Base-by-base conservation (phyloP, 2,888 invertebrate species). In the Ceramica pisi region DNA sequence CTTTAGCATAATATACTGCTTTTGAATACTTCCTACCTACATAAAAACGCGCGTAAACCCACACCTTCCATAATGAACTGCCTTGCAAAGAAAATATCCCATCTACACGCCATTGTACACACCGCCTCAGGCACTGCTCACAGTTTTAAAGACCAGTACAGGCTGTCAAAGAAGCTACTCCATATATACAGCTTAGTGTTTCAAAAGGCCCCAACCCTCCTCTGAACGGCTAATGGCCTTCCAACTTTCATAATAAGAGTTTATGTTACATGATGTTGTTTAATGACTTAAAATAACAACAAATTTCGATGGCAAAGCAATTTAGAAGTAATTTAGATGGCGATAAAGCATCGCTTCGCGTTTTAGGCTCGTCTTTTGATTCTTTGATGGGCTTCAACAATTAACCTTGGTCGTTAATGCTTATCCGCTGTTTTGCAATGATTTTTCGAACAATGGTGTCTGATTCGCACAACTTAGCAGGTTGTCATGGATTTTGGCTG, bases 211-310 rank as follows among this genome's bases (percentile, higher is more conserved):
- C 63, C 56, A 14, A 70, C 71, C 71, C 69, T 73, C 81, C 79
- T 50, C 57, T 60, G 67, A 62, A 69, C 86, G 66, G 76, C 82
- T 88, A 87, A 89, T 87, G 76, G 87, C 78, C 82, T 86, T 75
- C 82, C 81, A 88, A 88, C 86, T 87, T 86, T 84, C 80, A 83
- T 88, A 88, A 89, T 88, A 88, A 82, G 82, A 87, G 84, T 88
- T 88, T 87, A 90, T 86, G 84, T 83, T 82, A 83, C 86, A 81
- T 78, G 70, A 76, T 69, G 75, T 69, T 75, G 79, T 75, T 86
- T 87, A 88, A 89, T 84, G 83, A 82, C 84, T 83, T 79, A 78
- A 81, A 86, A 84, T 85, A 85, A 85, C 82, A 84, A 87, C 83
- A 84, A 86, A 86, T 82, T 85, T 83, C 82, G 84, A 81, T 81